Base-by-base conservation (phyloP, 2,113 vertebrate genomes). In the Sardina pilchardus region DNA sequence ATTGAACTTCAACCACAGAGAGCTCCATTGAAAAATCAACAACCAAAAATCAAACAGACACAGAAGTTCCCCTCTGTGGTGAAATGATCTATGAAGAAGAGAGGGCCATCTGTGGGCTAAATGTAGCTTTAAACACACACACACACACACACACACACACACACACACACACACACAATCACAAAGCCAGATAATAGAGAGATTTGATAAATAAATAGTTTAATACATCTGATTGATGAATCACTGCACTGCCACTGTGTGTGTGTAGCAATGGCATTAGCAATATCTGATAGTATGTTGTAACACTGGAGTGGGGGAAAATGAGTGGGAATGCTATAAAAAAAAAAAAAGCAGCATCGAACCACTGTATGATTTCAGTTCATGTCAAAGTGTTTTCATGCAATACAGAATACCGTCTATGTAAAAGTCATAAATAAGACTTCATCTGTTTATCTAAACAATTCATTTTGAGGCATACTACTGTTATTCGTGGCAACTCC, bases 131-230 rank as follows among this genome's bases (percentile, higher is more conserved):
- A 47, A 47, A 47, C 45, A 9, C 45, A 7, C 44, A 7, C 44
- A 9, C 10, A 9, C 44, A 45, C 44, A 45, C 48, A 6, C 9
- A 12, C 48, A 24, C n/a, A n/a, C n/a, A n/a, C n/a, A n/a, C n/a
- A 47, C 45, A 9, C 45, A 7, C 44, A 7, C 44, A 9, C 10
- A 9, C n/a, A 59, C 4, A 59, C 3, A 67, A 30, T 12, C 59
- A 67, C 59, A 67, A 24, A 59, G 21, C 14, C 19, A 63, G 6
- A 63, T 24, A 63, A 34, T 71, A 8, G 8, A 3, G 30, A 59
- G 24, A 71, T 71, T 5, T 71, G 63, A 71, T 71, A 71, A 71
- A 71, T 71, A 71, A 71, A 71, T 71, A 71, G 63, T 71, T 71
- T 71, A 71, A 71, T 71, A 34, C 63, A 71, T 34, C 63, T 34